Evolutionary conservation across 64 coral and sea anemone species (phyloP), one percentile per base, ranked within the genome.

Genomic region (Catalaphyllia jardinei): DNA sequence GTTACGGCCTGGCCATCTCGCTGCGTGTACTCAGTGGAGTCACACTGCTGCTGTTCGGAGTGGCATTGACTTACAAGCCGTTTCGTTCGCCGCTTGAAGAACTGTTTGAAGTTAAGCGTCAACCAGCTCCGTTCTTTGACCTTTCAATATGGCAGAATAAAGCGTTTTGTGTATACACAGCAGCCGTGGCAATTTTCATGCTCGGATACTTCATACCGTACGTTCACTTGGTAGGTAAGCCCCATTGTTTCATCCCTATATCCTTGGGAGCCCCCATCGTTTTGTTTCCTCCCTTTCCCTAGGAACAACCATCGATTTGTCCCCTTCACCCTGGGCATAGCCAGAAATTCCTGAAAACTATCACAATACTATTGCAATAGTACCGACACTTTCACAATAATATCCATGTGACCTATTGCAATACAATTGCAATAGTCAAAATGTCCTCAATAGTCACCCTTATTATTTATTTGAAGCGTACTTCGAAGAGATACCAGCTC

Each of bases 201-300:
- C 91, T 93, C 31, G 94, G 80, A 16, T 96, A 96, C 65, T 96
- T 93, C 18, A 92, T 96, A 39, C 94, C 94, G 8, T 96, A 93
- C 72, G 94, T 96, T 51, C 94, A 96, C 27, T 77, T 96, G 79
- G 94, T 96, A 93, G 63, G 94, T 79, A 10, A 8, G 24, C 33
- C 30, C 19, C 29, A 18, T 12, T 10, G 13, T 10, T 29, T 87
- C 14, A 25, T 54, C 10, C 25, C 10, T n/a, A 13, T 61, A 14
- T 22, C 39, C 13, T 11, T 82, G 17, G 20, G 20, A 57, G 16
- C 22, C 24, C 60, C 33, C 51, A 46, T 46, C 39, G 39, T 46
- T 46, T 46, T 46, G 39, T 46, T 46, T 46, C 39, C 39, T 46
- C 39, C 39, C 39, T 46, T 46, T 5, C 39, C 6, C 39, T 2